A percentile compares a stretch with the other conserved stretches of the same genome.
These are phyloP conservation scores for Galbula dea DNA, from an alignment of 2,113 vertebrate genomes.

Conservation along the genomic window DNA sequence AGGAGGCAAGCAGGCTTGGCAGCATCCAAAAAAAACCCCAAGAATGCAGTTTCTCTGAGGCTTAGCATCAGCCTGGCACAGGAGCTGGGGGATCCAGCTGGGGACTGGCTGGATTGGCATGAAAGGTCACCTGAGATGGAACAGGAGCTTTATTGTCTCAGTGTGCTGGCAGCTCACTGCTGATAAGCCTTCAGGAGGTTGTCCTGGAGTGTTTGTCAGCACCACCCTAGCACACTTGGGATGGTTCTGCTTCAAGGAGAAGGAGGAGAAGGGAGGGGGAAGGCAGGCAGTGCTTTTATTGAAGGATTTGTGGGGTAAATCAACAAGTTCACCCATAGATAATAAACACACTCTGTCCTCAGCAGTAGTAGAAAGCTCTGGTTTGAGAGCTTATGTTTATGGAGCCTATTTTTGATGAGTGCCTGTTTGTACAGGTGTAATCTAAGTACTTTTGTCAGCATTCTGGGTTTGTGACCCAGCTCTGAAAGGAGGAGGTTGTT, in stretches of 20 bases:
- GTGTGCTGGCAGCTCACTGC: neutral
- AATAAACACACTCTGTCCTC: neutral
- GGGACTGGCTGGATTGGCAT: constrained; percentile 14
- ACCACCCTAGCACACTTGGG: neutral
- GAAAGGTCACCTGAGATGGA: constrained; percentile 57
- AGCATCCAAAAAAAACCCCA: constrained; percentile 35
- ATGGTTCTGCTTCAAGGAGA: neutral
- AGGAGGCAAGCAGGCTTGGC: constrained; percentile 63
- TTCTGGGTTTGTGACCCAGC: neutral
- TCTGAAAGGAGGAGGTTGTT: constrained; percentile 1
- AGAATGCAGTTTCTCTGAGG: constrained; percentile 40
- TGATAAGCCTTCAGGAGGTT: neutral
- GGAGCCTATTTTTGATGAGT: neutral
- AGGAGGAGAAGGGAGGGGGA: neutral
- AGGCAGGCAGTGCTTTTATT: neutral
- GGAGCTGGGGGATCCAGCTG: constrained; percentile 1
- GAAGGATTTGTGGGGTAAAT: neutral
- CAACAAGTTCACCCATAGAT: neutral
- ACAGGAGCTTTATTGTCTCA: constrained; percentile 15
- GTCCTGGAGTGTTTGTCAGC: neutral
- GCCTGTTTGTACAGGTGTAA: constrained; percentile 52
- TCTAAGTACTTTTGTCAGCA: neutral
- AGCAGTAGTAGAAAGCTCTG: neutral
- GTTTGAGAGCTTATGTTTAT: constrained; percentile 19
- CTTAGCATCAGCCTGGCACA: neutral